These are phyloP conservation scores for Burhinus oedicnemus DNA, from an alignment of 2,113 vertebrate species.

Conservation along the genomic window DNA sequence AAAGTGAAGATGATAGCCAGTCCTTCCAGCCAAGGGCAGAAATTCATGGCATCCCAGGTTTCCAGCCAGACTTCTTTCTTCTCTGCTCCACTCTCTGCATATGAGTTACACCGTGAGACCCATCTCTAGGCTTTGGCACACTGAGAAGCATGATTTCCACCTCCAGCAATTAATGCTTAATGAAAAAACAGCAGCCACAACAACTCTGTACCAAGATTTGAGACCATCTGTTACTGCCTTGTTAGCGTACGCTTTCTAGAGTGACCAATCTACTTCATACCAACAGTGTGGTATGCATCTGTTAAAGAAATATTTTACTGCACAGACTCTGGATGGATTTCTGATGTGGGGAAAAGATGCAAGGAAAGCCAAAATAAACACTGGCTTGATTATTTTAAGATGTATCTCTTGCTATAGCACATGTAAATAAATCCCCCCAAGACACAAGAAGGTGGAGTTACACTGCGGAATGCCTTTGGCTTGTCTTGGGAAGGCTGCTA, in stretches of 20 bases:
- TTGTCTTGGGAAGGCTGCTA: slow-evolving; percentile 7
- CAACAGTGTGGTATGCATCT: background rate
- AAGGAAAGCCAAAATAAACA: slow-evolving; percentile 38
- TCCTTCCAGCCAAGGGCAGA: background rate
- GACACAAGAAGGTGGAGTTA: background rate
- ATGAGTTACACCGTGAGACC: background rate
- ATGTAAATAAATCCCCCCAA: background rate
- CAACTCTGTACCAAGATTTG: background rate
- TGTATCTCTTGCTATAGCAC: background rate
- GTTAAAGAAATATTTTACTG: slow-evolving; percentile 21
- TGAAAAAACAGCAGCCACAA: slow-evolving; percentile 55
- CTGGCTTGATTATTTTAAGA: slow-evolving; percentile 32
- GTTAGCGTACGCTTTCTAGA: background rate
- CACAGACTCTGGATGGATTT: background rate
- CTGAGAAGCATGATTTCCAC: background rate
- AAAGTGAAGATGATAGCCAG: background rate
- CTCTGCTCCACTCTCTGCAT: background rate
- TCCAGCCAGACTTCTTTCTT: background rate
- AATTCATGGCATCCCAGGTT: background rate
- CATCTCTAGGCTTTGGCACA: background rate
- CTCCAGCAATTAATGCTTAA: slow-evolving; percentile 44
- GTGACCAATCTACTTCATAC: slow-evolving; percentile 43
- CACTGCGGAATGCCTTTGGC: background rate
- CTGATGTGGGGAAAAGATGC: background rate
- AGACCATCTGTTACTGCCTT: slow-evolving; percentile 54